Evolutionary conservation across 2,888 invertebrate genomes (phyloP).

Genomic region (Napeogenes sylphis): DNA sequence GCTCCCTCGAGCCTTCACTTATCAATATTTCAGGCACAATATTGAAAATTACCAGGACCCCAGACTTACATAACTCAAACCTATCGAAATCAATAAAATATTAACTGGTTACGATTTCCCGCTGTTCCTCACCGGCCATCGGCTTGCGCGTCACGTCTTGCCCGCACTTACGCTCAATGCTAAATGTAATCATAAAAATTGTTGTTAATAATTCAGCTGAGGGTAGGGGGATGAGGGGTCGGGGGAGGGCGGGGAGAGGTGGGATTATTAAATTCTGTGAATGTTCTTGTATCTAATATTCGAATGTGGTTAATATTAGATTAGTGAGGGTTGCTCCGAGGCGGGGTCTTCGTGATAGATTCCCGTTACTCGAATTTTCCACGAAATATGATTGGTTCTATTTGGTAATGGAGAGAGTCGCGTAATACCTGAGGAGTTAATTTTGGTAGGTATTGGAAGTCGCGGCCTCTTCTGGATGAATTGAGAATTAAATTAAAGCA

Average conservation of each 20-base stretch:
- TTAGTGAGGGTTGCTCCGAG: conserved; percentile 64
- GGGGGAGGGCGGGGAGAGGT: conserved; percentile 39
- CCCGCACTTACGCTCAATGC: conserved; percentile 67
- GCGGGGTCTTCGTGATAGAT: conserved; percentile 65
- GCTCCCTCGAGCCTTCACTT: conserved; percentile 47
- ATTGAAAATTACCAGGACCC: conserved; percentile 72
- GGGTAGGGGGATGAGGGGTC: conserved; percentile 32
- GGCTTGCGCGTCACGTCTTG: conserved; percentile 65
- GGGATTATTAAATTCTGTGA: conserved; percentile 77
- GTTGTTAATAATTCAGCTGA: conserved; percentile 75
- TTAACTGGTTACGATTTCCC: conserved; percentile 70
- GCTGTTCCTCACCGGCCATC: conserved; percentile 68
- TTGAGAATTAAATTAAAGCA: not conserved
- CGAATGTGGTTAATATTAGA: conserved; percentile 78
- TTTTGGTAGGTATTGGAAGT: not conserved
- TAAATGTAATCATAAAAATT: conserved; percentile 77
- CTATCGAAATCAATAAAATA: conserved; percentile 76
- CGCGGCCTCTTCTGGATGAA: not conserved
- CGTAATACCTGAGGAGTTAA: conserved; percentile 20
- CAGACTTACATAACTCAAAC: conserved; percentile 69
- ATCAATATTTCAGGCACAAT: conserved; percentile 75
- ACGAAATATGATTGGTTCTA: conserved; percentile 70
- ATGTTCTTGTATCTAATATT: conserved; percentile 78
- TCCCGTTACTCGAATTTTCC: conserved; percentile 56
- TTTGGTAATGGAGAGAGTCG: conserved; percentile 60